A percentile compares a stretch with the other conserved stretches of the same genome.
Conservation (phyloP, 2,888 invertebrate genomes). For the Volucella inanis region DNA sequence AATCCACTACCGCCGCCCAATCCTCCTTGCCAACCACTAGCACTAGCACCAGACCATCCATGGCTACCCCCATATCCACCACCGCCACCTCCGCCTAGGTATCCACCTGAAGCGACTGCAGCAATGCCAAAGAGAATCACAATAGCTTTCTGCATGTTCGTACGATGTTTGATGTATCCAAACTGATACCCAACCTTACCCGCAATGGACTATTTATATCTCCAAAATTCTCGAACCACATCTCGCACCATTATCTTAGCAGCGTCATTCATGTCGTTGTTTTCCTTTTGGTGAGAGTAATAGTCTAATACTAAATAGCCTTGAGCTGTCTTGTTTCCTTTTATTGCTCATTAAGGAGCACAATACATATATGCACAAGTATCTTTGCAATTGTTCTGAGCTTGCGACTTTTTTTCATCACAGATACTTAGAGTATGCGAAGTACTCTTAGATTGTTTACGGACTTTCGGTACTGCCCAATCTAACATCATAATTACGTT, state of each 20-base stretch:
- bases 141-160: constrained; percentile 69
- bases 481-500: constrained; percentile 26
- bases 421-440: too few species aligned
- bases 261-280: neutral
- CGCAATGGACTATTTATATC: constrained; percentile 48
- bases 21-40: constrained; percentile 15
- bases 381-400: constrained; percentile 17
- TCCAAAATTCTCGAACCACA: neutral
- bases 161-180: constrained; percentile 40
- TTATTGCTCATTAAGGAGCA: constrained; percentile 31
- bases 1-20: constrained; percentile 2
- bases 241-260: constrained; percentile 1
- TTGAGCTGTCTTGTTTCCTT: constrained; percentile 40
- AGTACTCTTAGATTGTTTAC: too few species aligned
- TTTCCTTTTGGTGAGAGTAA: neutral
- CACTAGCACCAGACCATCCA: constrained; percentile 3
- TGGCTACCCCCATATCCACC: constrained; percentile 19
- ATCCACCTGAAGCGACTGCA: constrained; percentile 50
- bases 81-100: constrained; percentile 61
- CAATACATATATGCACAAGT: neutral
- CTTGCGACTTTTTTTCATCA: constrained; percentile 1
- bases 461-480: constrained; percentile 8
- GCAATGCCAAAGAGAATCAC: constrained; percentile 61
- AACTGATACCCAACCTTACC: constrained; percentile 31
- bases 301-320: constrained; percentile 3